phyloP scores from a whole-genome alignment of 1,140 invertebrate species.

The Zaprionus capensis region DNA sequence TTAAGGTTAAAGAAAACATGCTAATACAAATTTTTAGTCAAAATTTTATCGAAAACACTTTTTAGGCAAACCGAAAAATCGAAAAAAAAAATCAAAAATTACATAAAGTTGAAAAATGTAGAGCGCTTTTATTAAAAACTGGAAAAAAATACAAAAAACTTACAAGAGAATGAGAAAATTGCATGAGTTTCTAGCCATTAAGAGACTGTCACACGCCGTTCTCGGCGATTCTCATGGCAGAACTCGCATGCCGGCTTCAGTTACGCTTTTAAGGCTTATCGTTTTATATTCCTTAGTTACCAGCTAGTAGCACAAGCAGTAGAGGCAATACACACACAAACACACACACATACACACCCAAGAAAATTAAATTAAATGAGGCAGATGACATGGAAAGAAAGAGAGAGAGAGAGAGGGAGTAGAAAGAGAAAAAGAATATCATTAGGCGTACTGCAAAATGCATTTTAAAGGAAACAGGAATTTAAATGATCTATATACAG shows the following conservation, averaged over 20 bases:
- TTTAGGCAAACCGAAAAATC: constrained; percentile 45
- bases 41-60: constrained; percentile 69
- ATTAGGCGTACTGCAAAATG: constrained; percentile 79
- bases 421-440: constrained; percentile 55
- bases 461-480: constrained; percentile 81
- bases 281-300: constrained; percentile 25
- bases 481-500: constrained; percentile 77
- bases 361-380: constrained; percentile 4
- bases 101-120: constrained; percentile 17
- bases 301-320: constrained; percentile 42
- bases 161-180: constrained; percentile 4
- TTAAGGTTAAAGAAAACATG: constrained; percentile 49
- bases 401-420: constrained; percentile 6
- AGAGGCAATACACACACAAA: constrained; percentile 37
- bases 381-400: constrained; percentile 16
- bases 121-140: constrained; percentile 13
- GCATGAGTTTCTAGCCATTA: constrained; percentile 1
- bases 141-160: constrained; percentile 15
- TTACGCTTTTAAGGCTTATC: constrained; percentile 35
- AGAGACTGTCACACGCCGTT: not conserved
- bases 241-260: constrained; percentile 33
- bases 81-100: constrained; percentile 18
- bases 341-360: constrained; percentile 11
- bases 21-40: constrained; percentile 78
- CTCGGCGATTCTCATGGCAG: constrained; percentile 9